These are phyloP conservation scores for Bombus impatiens DNA, from an alignment of 1,140 invertebrate genomes.

Conservation along the genomic window DNA sequence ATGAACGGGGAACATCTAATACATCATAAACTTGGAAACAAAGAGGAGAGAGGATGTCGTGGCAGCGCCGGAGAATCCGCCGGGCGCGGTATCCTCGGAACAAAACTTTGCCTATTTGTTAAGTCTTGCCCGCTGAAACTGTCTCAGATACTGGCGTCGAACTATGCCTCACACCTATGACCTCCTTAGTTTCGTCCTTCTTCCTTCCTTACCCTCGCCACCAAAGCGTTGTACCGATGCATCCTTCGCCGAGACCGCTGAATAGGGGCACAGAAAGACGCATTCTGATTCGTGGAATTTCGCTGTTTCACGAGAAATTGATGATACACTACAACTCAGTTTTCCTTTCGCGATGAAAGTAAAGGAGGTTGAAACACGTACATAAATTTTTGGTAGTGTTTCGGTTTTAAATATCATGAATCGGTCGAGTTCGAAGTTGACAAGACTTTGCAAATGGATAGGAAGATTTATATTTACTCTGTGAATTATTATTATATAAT, in stretches of 20 bases:
- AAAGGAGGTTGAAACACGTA: not conserved
- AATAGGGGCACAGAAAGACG: constrained; percentile 11
- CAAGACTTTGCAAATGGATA: not conserved
- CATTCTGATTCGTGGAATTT: constrained; percentile 28
- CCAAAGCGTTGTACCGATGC: constrained; percentile 45
- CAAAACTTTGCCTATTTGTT: constrained; percentile 83
- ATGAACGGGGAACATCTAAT: constrained; percentile 77
- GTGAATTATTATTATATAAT: not conserved
- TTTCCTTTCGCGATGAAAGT: not conserved
- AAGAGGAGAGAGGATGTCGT: constrained; percentile 79
- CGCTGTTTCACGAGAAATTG: constrained; percentile 27
- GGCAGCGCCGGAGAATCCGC: constrained; percentile 74
- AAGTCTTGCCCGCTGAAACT: constrained; percentile 81
- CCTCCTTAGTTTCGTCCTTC: constrained; percentile 61
- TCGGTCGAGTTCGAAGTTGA: not conserved
- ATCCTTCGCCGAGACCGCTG: constrained; percentile 43
- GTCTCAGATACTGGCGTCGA: constrained; percentile 79
- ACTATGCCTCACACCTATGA: constrained; percentile 70
- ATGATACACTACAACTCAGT: not conserved
- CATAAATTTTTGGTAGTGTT: not conserved
- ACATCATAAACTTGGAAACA: constrained; percentile 82
- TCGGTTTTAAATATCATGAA: not conserved
- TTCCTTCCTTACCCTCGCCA: constrained; percentile 39
- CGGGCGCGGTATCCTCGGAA: constrained; percentile 67
- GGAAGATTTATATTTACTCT: not conserved